These are phyloP conservation scores for Onychomys torridus DNA, from an alignment of 2,797 vertebrate genomes.

Conservation along the genomic window DNA sequence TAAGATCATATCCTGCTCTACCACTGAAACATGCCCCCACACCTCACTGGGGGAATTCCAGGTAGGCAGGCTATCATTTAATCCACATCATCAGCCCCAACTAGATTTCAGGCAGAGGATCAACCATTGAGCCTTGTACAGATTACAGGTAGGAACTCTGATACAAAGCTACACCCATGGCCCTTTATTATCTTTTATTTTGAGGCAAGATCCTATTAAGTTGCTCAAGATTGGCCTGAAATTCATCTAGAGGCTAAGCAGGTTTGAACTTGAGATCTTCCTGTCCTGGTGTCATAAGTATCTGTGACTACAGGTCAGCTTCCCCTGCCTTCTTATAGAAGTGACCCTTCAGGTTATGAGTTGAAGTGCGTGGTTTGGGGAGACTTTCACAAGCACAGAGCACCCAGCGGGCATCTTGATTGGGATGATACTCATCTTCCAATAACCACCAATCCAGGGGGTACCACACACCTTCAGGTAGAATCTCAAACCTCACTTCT, in stretches of 20 bases:
- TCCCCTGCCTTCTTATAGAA: background rate
- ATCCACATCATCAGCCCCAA: background rate
- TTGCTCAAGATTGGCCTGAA: background rate
- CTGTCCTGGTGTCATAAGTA: background rate
- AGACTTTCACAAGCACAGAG: background rate
- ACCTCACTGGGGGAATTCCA: background rate
- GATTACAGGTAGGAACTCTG: background rate
- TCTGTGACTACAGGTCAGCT: background rate
- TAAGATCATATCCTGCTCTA: background rate
- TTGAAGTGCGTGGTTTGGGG: background rate
- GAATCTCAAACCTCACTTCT: background rate
- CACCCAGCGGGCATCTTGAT: background rate
- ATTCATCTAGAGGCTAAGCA: background rate
- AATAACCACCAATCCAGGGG: background rate
- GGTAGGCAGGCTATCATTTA: background rate
- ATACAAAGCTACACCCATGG: background rate
- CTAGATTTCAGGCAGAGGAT: background rate
- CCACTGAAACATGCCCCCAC: no score
- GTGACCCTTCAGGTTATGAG: background rate
- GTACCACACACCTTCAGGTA: accelerated
- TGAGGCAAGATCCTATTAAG: background rate
- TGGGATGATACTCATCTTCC: background rate
- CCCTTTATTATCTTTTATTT: background rate
- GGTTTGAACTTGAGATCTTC: background rate
- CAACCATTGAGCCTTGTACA: background rate